Base-by-base conservation (phyloP, 1,140 invertebrate species). In the Leptinotarsa lineolata region DNA sequence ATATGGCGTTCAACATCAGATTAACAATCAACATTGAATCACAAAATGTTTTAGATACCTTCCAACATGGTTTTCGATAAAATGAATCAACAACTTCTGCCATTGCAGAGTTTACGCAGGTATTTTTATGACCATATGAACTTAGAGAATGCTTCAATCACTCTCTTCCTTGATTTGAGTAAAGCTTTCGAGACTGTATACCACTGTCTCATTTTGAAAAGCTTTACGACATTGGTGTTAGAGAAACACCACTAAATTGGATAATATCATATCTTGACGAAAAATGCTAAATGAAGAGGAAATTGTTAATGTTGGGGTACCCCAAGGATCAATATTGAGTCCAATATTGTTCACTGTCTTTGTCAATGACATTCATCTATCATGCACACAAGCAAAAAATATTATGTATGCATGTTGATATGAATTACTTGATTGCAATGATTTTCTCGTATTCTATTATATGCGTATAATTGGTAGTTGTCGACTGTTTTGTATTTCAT, bases 51-150 rank as follows among this genome's bases (percentile, higher is more conserved):
- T 21, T 60, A 60, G 59, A n/a, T 11, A 60, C 59, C 59, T 60
- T 60, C n/a, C 59, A 60, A 60, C 59, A 60, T 60, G 59, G 59
- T n/a, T 18, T 46, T 60, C 59, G 59, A 60, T n/a, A 60, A 60
- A 60, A 60, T 60, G n/a, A 60, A 60, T 60, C 59, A 60, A 60
- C 59, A 60, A 60, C 6, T n/a, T 60, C 59, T 60, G 59, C 59
- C n/a, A 60, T 60, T 60, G 59, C 59, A 60, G 16, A 60, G n/a
- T 6, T n/a, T 60, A 60, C n/a, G 59, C 59, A 11, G 4, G 21
- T n/a, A 60, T 60, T 5, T 46, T 46, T 46, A 46, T 46, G 45
- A 46, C 13, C 45, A 46, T 46, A 46, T 46, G 45, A 46, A 46
- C 45, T 46, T 60, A 60, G n/a, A 60, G 21, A 60, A 60, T 4